Evolutionary conservation across 2,888 invertebrate species (phyloP), one percentile per base, ranked within the genome.

Genomic region (Melieria omissa): DNA sequence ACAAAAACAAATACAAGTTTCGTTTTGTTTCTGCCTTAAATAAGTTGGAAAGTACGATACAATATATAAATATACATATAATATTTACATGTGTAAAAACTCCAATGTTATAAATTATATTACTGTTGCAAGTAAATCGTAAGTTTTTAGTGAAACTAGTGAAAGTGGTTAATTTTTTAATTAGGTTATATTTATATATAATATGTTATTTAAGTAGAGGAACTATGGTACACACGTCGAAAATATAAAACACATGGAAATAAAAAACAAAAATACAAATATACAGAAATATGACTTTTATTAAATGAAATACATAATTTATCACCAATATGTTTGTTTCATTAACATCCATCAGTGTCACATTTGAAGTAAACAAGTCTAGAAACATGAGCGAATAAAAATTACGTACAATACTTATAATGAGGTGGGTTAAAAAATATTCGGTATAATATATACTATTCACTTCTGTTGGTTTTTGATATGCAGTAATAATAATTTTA

Each of bases 141-240:
- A 81, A 81, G 81, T 81, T 81, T 81, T 82, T 81, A 81, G 80
- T 81, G 80, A 79, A 80, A 72, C 65, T 72, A 72, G 65, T 63
- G 67, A 72, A 66, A 71, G 75, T 80, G 78, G 80, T 79, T 80
- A 80, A 80, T 73, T 79, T 80, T 79, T 80, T 80, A 61, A 49
- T 67, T 67, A 67, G 67, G 58, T 67, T 49, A 60, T 52, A 67
- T 60, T 60, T 58, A 58, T 66, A 66, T 46, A 57, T 14, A 46
- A 45, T 62, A 62, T 62, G 62, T 69, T 69, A 45, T 69, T 68
- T 69, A 69, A 69, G 62, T 69, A 69, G 62, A 29, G 62, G 69
- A 62, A 69, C 62, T 62, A 63, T 54, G 69, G 62, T 62, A 62
- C 62, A 62, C 69, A 62, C 54, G 62, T 65, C 70, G 70, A 54